Evolutionary conservation across 2,888 invertebrate species (phyloP), one percentile per base, ranked within the genome.

Genomic region (Exocentrus adspersus): DNA sequence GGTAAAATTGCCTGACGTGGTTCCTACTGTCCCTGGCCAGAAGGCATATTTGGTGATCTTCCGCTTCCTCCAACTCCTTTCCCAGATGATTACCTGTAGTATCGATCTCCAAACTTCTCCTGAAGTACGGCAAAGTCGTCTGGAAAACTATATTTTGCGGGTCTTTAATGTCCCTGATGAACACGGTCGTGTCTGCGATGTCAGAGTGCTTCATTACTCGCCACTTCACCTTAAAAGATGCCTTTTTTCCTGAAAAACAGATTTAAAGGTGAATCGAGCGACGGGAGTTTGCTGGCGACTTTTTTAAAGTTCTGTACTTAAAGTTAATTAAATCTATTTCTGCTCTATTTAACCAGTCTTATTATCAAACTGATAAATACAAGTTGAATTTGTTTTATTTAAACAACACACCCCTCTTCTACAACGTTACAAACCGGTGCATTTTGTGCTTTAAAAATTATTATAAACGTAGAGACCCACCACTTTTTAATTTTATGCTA

Each of bases 151-250:
- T 81, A 30, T 86, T 86, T 73, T 87, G 72, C 2, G 79, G 77
- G 48, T 77, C 73, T 68, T 84, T 83, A 2, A 79, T 79, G 73
- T 90, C 88, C 1, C 90, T 86, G 1, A 92, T 85, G 71, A 90
- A 88, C 0, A 93, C 77, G 61, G 88, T 87, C 74, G 93, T 91
- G 73, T 94, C 93, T 0, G 91, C 92, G 4, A 95, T 88, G 77
- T 95, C 94, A 30, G 89, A 87, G 48, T 87, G 82, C 0, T 89
- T 89, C 1, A 89, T 85, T 5, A 95, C 92, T 74, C 87, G 90
- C 94, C 94, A 95, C 43, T 87, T 85, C 0, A 86, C 79, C 75
- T 84, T 85, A 3, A n/a, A 90, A 83, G 28, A 85, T 84, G 62
- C 80, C 78, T 74, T 86, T 86, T 0, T 86, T 85, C 48, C 89